Percentiles rank a stretch among this genome's conserved stretches.
These are phyloP conservation scores for Corythucha ciliata DNA, from an alignment of 2,888 invertebrate genomes.

Conservation along the genomic window DNA sequence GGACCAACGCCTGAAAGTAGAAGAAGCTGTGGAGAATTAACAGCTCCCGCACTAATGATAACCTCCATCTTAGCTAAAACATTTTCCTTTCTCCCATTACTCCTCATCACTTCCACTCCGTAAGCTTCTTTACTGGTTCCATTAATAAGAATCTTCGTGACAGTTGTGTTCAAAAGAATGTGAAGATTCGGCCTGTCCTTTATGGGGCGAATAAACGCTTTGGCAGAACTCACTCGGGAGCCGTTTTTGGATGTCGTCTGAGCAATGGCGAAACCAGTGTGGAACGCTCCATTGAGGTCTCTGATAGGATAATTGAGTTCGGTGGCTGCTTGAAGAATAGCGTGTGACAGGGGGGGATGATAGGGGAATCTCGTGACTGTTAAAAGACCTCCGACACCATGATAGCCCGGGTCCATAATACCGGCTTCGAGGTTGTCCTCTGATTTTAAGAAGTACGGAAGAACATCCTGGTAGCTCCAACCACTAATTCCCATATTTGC, in stretches of 20 bases:
- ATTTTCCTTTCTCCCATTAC: conserved; percentile 32
- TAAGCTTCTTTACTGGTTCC: conserved; percentile 56
- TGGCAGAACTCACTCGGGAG: conserved; percentile 68
- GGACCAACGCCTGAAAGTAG: conserved; percentile 84
- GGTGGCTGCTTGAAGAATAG: conserved; percentile 55
- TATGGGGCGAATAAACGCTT: conserved; percentile 73
- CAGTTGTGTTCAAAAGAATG: conserved; percentile 73
- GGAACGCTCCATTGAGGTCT: conserved; percentile 71
- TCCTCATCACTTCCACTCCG: conserved; percentile 45
- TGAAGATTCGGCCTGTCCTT: conserved; percentile 67
- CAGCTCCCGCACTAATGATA: conserved; percentile 61
- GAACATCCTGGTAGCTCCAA: conserved; percentile 80
- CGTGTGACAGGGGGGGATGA: conserved; percentile 71
- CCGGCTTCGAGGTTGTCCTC: conserved; percentile 67
- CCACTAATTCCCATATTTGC: conserved; percentile 74
- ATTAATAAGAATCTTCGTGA: conserved; percentile 59
- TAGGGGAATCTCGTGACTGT: conserved; percentile 75
- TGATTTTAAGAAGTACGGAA: conserved; percentile 81
- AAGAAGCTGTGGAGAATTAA: conserved; percentile 88
- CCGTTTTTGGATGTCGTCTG: conserved; percentile 82
- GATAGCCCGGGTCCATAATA: conserved; percentile 65
- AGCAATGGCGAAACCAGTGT: conserved; percentile 78
- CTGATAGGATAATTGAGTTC: conserved; percentile 53
- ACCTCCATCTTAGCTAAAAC: conserved; percentile 60
- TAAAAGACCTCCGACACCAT: conserved; percentile 65